Evolutionary conservation across 2,888 invertebrate genomes (phyloP), one percentile per base, ranked within the genome.

Genomic region (Epistrophe eligans): DNA sequence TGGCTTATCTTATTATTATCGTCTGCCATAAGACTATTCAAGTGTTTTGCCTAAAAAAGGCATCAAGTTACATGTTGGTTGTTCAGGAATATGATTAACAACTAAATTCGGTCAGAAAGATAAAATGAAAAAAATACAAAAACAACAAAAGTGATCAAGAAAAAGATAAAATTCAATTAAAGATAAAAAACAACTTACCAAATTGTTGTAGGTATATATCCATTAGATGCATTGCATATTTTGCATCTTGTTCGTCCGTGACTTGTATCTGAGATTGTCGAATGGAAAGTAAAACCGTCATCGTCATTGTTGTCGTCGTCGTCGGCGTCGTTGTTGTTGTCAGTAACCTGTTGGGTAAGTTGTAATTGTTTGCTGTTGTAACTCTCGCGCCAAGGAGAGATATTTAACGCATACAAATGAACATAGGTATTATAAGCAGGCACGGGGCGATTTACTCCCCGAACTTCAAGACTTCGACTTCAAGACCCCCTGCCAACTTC

Each of bases 261-360:
- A 58, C 58, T 58, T 58, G 58, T 72, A 60, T 48, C 40, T 70
- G 52, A 40, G 55, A n/a, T n/a, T 70, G 40, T 55, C 28, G 55
- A 70, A 70, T 72, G 58, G 58, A 72, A 72, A 72, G 72, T 72
- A 72, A 58, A 72, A 58, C 6, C 45, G 43, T 55, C 70, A 66
- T 24, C 13, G 24, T 24, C 24, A 24, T 24, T 24, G 24, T 24
- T 3, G 60, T 2, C 19, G 38, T 15, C 4, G 24, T 7, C n/a
- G 19, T 35, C 17, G 60, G 11, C 13, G 17, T 60, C 58, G 40
- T 24, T 24, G 24, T 24, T 24, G 24, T 24, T 24, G 2, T 70
- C 55, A 40, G 43, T 71, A 71, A 71, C 71, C 71, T 58, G 72
- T 72, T 72, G 58, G 58, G 72, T 35, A 15, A 58, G 72, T 70